Base-by-base conservation (phyloP, 2,113 vertebrate genomes). In the Dromaius novaehollandiae region DNA sequence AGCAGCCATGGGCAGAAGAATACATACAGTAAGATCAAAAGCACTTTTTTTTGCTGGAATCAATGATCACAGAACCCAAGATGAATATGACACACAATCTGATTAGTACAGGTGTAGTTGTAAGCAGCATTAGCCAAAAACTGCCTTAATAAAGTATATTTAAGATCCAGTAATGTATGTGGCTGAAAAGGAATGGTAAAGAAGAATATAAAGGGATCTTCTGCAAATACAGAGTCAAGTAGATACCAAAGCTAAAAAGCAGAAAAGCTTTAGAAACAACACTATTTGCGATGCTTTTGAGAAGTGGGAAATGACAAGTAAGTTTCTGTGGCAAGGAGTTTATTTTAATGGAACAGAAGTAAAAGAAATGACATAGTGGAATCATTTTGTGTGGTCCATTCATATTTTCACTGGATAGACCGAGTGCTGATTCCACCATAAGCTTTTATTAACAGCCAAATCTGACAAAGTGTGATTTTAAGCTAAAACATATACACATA, bases 361-460 rank as follows among this genome's bases (percentile, higher is more conserved):
- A 96, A 97, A 97, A 93, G 83, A 95, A 98, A 97, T 96, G 97
- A 97, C 97, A 98, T 91, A 97, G 96, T 98, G 95, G 97, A 97
- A 95, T 89, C 94, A 81, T 97, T 98, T 97, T 98, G 98, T 98
- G 98, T 98, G 98, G 98, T 98, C 98, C 98, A 91, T 86, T 97
- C 97, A 53, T 97, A 96, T 98, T 98, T 98, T 98, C 97, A 96
- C 88, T 97, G 97, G 97, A 96, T 76, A 94, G 96, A 92, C 96
- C 91, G 80, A 89, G 80, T 66, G 89, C 94, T 93, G 94, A 97
- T 96, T 97, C 96, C 78, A 94, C 89, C 82, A 86, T 90, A 90
- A 58, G 89, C 92, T 97, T 97, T 95, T 86, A 97, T 92, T 96
- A 92, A 97, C 90, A 96, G 97, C 97, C 97, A 98, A 98, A 97